Percentiles rank a stretch among this genome's conserved stretches.
Evolutionary conservation across 2,797 vertebrate species (phyloP).

Genomic region (Allenopithecus nigroviridis): DNA sequence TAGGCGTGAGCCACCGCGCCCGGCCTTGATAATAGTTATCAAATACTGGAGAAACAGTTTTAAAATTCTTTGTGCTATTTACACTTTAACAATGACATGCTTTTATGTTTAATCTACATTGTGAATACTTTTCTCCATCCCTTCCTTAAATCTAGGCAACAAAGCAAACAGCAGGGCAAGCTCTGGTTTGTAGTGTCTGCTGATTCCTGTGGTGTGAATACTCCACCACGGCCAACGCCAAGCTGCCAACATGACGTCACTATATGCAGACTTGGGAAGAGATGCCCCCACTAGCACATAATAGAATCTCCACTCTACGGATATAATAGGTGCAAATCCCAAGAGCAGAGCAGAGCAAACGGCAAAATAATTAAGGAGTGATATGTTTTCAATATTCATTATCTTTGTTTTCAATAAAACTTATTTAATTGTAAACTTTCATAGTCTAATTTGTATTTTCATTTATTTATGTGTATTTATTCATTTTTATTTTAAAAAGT

Average conservation of each 20-base stretch:
- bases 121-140: not conserved
- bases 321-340: not conserved
- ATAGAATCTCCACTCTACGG: not conserved
- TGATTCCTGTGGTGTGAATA: not conserved
- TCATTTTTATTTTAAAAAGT: not conserved
- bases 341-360: not conserved
- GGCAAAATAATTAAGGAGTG: not conserved
- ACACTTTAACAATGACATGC: not conserved
- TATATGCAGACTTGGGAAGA: not conserved
- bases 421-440: not conserved
- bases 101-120: not conserved
- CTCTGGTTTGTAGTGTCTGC: not conserved
- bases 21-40: not conserved
- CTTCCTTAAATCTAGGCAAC: not conserved
- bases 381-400: not conserved
- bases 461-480: not conserved
- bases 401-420: not conserved
- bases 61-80: not conserved
- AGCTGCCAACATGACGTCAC: no score
- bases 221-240: not conserved
- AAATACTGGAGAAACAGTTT: not conserved
- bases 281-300: accelerated
- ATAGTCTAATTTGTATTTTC: not conserved
- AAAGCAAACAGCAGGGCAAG: not conserved
- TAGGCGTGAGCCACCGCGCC: no score